phyloP scores from a whole-genome alignment of 1,140 invertebrate species.

The Aethina tumida region DNA sequence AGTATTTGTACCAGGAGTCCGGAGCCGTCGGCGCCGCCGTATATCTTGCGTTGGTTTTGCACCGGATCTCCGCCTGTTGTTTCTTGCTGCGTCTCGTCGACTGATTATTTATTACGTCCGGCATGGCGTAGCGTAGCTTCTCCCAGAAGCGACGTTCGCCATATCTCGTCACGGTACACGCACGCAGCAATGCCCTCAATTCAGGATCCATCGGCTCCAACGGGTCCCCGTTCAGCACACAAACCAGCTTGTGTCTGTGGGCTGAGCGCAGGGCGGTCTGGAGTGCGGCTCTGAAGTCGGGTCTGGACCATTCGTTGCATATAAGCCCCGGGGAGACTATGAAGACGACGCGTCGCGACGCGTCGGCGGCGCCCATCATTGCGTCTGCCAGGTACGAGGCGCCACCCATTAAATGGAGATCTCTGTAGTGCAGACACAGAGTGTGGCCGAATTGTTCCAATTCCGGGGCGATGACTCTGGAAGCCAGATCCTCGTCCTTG shows the following conservation, averaged over 20 bases:
- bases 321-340: slow-evolving; percentile 65
- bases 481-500: slow-evolving; percentile 72
- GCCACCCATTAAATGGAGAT: slow-evolving; percentile 55
- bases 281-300: slow-evolving; percentile 58
- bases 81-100: slow-evolving; percentile 30
- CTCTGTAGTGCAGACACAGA: slow-evolving; percentile 64
- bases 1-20: slow-evolving; percentile 43
- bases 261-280: slow-evolving; percentile 65
- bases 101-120: slow-evolving; percentile 45
- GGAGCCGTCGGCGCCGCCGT: slow-evolving; percentile 45
- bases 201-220: slow-evolving; percentile 65
- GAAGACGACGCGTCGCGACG: slow-evolving; percentile 59
- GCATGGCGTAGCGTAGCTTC: slow-evolving; percentile 80
- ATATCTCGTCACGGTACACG: slow-evolving; percentile 76
- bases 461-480: slow-evolving; percentile 64
- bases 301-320: slow-evolving; percentile 62
- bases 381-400: slow-evolving; percentile 56
- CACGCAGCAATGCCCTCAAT: slow-evolving; percentile 69
- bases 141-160: slow-evolving; percentile 83
- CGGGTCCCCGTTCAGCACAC: slow-evolving; percentile 54
- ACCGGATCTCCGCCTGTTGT: slow-evolving; percentile 33
- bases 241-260: slow-evolving; percentile 64
- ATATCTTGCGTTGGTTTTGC: slow-evolving; percentile 37
- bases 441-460: slow-evolving; percentile 66
- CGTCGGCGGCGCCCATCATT: slow-evolving; percentile 67